Evolutionary conservation across 2,888 invertebrate species (phyloP).

Genomic region (Andrena dorsata): DNA sequence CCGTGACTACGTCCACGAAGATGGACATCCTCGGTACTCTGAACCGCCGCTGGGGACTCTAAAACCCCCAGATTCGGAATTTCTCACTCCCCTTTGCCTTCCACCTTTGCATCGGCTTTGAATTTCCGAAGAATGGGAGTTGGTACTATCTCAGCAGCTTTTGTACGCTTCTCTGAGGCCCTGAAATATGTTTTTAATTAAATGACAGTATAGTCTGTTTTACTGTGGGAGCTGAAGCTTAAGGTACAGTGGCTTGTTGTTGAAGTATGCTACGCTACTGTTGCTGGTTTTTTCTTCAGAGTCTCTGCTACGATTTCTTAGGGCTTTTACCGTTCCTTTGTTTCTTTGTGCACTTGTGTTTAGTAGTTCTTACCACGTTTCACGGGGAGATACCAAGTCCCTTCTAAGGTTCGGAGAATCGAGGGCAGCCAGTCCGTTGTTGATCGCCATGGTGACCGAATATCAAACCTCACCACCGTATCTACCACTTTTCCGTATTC

Average conservation of each 20-base stretch:
- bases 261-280: too few relatives aligned
- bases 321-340: neutral
- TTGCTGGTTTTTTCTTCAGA: too few relatives aligned
- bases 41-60: conserved; percentile 20
- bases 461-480: conserved; percentile 50
- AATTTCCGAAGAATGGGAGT: too few relatives aligned
- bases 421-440: conserved; percentile 56
- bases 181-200: too few relatives aligned
- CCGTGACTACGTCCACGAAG: conserved; percentile 90
- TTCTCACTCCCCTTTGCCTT: too few relatives aligned
- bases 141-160: too few relatives aligned
- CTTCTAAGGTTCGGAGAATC: neutral
- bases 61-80: neutral
- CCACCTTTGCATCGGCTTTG: too few relatives aligned
- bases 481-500: conserved; percentile 43
- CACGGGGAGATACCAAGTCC: neutral
- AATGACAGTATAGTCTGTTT: too few relatives aligned
- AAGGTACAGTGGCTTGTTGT: too few relatives aligned
- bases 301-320: too few relatives aligned
- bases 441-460: conserved; percentile 72
- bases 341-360: neutral
- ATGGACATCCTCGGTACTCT: conserved; percentile 86
- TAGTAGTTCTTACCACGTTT: neutral
- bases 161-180: too few relatives aligned
- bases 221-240: too few relatives aligned